These are phyloP conservation scores for Eristalis pertinax DNA, from an alignment of 2,888 invertebrate genomes.

Conservation along the genomic window DNA sequence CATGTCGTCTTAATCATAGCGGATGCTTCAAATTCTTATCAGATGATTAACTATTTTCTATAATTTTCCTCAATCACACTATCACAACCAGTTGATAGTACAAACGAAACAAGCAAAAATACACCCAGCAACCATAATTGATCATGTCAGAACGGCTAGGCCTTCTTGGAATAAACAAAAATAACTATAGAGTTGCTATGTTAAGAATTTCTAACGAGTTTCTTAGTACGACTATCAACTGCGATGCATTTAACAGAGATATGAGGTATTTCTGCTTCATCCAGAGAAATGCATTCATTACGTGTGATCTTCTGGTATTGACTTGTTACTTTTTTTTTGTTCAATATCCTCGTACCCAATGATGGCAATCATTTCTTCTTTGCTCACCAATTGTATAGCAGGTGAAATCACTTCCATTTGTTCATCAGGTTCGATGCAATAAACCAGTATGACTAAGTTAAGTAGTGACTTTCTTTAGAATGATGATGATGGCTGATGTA, in stretches of 20 bases:
- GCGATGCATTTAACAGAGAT: neutral
- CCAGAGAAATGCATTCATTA: slow-evolving; percentile 26
- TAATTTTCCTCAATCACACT: slow-evolving; percentile 7
- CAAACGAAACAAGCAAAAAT: slow-evolving; percentile 4
- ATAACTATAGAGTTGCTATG: slow-evolving; percentile 19
- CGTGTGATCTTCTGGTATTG: slow-evolving; percentile 10
- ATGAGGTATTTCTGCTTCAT: slow-evolving; percentile 6
- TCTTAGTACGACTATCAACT: slow-evolving; percentile 2
- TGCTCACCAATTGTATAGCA: slow-evolving; percentile 14
- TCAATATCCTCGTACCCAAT: neutral
- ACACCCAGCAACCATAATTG: slow-evolving; percentile 10
- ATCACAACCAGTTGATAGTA: slow-evolving; percentile 3
- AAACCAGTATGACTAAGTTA: slow-evolving; percentile 43
- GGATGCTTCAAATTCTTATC: slow-evolving; percentile 23
- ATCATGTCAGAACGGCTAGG: slow-evolving; percentile 44
- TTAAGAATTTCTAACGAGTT: slow-evolving; percentile 54
- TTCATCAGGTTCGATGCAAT: slow-evolving; percentile 30
- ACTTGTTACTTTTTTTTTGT: neutral
- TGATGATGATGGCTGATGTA: slow-evolving; percentile 8
- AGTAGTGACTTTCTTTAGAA: slow-evolving; percentile 21
- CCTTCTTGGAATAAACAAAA: slow-evolving; percentile 21
- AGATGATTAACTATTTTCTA: neutral
- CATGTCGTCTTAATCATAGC: neutral
- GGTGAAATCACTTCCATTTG: slow-evolving; percentile 52
- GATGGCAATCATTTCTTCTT: neutral